Evolutionary conservation across 2,113 vertebrate genomes (phyloP).

Genomic region (Osmerus mordax): DNA sequence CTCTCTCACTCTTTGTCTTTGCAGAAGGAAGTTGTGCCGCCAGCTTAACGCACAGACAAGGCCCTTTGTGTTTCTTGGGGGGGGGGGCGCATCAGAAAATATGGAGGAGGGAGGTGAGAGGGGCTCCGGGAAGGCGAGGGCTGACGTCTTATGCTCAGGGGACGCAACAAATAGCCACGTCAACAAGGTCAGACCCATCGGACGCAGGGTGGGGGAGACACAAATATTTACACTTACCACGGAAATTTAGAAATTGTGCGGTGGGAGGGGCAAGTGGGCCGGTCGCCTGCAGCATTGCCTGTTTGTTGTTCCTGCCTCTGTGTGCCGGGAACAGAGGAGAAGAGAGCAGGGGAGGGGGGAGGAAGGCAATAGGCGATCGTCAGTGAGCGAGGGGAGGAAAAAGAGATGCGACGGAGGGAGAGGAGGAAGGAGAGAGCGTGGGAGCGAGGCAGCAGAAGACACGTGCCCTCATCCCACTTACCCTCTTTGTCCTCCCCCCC

Average conservation of each 20-base stretch:
- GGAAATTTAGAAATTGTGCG: not conserved
- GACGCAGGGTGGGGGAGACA: not conserved
- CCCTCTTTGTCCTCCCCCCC: not conserved
- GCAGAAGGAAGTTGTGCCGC: not conserved
- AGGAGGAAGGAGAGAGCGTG: conserved; percentile 10
- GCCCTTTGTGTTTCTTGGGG: not conserved
- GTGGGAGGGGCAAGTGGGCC: conserved; percentile 21
- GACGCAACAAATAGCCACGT: conserved; percentile 20
- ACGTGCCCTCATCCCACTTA: not conserved
- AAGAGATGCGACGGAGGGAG: not conserved
- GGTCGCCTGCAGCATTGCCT: conserved; percentile 10
- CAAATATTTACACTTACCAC: conserved; percentile 33
- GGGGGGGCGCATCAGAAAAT: not conserved
- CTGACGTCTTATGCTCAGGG: conserved; percentile 1
- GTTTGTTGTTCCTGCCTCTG: conserved; percentile 20
- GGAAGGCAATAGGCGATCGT: conserved; percentile 15
- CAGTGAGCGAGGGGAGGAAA: not conserved
- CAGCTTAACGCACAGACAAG: not conserved
- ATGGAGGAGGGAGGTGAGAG: not conserved
- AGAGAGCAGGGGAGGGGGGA: conserved; percentile 40
- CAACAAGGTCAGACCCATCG: conserved; percentile 28
- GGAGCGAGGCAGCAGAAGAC: not conserved
- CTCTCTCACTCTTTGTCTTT: not conserved
- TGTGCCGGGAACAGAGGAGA: not conserved
- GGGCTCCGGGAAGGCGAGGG: not conserved